Percentiles rank a stretch among this genome's conserved stretches.
phyloP scores from a whole-genome alignment of 2,113 vertebrate genomes.

The Tenrec ecaudatus region DNA sequence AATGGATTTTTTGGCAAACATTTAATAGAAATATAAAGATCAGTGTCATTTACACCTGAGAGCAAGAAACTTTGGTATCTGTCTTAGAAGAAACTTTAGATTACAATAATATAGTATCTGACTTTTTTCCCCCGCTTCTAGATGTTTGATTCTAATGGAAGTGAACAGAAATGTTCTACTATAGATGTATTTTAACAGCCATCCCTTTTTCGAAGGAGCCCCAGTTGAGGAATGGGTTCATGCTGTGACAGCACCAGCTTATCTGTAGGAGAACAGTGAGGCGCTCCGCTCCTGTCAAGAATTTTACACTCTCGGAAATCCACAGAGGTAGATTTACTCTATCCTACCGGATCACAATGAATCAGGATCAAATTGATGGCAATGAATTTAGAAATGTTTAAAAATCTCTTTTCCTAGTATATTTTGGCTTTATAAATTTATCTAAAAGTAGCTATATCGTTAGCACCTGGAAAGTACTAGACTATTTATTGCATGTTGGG shows the following conservation, averaged over 20 bases:
- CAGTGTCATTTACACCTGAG: not conserved
- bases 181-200: not conserved
- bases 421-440: slow-evolving; percentile 13
- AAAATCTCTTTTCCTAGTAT: not conserved
- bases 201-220: not conserved
- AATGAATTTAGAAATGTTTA: too few relatives aligned
- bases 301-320: too few relatives aligned
- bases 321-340: too few relatives aligned
- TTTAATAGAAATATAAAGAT: not conserved
- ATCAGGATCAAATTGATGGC: too few relatives aligned
- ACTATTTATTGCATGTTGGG: not conserved
- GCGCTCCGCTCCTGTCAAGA: too few relatives aligned
- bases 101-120: not conserved
- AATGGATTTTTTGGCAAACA: slow-evolving; percentile 23
- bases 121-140: slow-evolving; percentile 27
- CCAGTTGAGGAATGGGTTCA: too few relatives aligned
- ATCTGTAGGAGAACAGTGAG: too few relatives aligned
- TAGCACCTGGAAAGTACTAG: not conserved
- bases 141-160: slow-evolving; percentile 13
- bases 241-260: too few relatives aligned
- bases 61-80: not conserved
- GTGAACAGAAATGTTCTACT: not conserved
- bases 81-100: not conserved
- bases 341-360: too few relatives aligned
- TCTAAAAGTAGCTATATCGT: too few relatives aligned